Evolutionary conservation across 1,140 invertebrate species (phyloP), one percentile per base, ranked within the genome.

Genomic region (Orchesella cincta): DNA sequence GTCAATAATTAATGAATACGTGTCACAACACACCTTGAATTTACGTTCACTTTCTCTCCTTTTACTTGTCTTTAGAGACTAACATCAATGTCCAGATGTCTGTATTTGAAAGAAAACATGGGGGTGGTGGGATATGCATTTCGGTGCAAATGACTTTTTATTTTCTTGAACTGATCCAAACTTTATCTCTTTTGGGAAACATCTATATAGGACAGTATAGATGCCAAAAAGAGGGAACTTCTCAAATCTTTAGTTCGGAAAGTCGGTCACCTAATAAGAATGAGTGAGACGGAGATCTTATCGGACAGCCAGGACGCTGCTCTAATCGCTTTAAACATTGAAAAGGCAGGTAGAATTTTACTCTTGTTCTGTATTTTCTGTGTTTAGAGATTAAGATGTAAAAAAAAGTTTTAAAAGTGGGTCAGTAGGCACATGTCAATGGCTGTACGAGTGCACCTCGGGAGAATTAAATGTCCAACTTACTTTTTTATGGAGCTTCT

Each of bases 341-440:
- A 80, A 78, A 80, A 78, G 79, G 79, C 72, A 75, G 64, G 74
- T 62, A 73, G 28, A 64, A 20, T 35, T 71, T 5, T 75, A n/a
- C 52, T 46, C 3, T 36, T 70, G 1, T 39, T 39, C 8, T 20
- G 1, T 33, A 26, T 26, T n/a, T 57, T 75, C 20, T 23, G 8
- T 75, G 8, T 46, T 46, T 12, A 8, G 20, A 46, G 8, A 8
- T 20, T 46, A 46, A 46, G 8, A 12, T 8, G 39, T 46, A 46
- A 8, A 46, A 62, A 62, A 62, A 62, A 62, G 12, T n/a, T 12
- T 16, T 16, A n/a, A n/a, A 18, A 28, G 23, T 26, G 16, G 23
- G 26, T n/a, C 8, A 26, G 5, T 8, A n/a, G 26, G 26, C 12
- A 62, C 54, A 26, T 14, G 26, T 62, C 3, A 5, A 28, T 62